Conservation (phyloP, 2,888 invertebrate genomes). For the Drosophila antonietae region DNA sequence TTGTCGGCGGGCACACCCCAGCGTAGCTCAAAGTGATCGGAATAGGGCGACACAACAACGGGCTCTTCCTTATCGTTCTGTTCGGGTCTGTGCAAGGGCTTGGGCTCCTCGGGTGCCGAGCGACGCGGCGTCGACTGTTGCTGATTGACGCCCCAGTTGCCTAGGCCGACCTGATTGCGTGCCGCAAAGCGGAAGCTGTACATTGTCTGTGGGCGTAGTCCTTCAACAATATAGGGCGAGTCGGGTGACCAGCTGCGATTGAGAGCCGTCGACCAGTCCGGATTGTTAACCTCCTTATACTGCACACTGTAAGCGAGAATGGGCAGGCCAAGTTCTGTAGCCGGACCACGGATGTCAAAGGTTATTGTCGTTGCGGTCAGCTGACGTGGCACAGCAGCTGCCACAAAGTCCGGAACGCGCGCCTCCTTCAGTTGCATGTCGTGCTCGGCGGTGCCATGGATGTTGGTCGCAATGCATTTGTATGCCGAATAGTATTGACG, state of each 20-base stretch:
- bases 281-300: constrained; percentile 88
- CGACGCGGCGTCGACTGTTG: constrained; percentile 90
- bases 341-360: constrained; percentile 91
- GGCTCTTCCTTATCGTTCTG: constrained; percentile 85
- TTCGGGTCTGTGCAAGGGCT: constrained; percentile 86
- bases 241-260: constrained; percentile 92
- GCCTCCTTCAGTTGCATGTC: constrained; percentile 91
- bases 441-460: constrained; percentile 88
- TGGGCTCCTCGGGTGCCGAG: constrained; percentile 91
- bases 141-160: constrained; percentile 89
- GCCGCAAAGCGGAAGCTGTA: constrained; percentile 94
- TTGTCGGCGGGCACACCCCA: constrained; percentile 95
- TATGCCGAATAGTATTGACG: constrained; percentile 89
- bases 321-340: constrained; percentile 90
- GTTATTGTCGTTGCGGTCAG: constrained; percentile 94
- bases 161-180: constrained; percentile 92
- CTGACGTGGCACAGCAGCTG: constrained; percentile 88
- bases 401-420: constrained; percentile 88
- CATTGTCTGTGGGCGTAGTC: constrained; percentile 90
- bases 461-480: constrained; percentile 92
- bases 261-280: constrained; percentile 89
- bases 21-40: constrained; percentile 91
- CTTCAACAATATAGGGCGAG: constrained; percentile 92
- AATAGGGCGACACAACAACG: constrained; percentile 88
- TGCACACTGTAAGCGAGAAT: constrained; percentile 90